Evolutionary conservation across 2,888 invertebrate genomes (phyloP).

Genomic region (Eucera pruinosa): DNA sequence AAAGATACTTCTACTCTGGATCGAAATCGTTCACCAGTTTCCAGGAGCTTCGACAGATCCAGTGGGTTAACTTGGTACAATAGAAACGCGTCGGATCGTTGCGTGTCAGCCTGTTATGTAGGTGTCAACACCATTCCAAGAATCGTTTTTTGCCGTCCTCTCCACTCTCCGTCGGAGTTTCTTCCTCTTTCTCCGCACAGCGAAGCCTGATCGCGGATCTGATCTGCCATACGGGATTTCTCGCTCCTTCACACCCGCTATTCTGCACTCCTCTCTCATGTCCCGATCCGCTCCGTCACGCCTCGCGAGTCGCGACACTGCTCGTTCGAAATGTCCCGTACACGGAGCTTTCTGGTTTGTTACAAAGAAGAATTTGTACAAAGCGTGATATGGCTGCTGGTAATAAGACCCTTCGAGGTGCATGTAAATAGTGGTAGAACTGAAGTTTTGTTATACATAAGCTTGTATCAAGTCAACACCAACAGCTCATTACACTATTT

Average conservation of each 20-base stretch:
- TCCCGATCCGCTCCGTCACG: conserved; percentile 40
- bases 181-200: conserved; percentile 1
- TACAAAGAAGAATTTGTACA: conserved; percentile 2
- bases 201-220: conserved; percentile 53
- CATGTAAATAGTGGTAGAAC: neutral
- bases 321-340: conserved; percentile 34
- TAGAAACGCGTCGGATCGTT: conserved; percentile 42
- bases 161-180: conserved; percentile 1
- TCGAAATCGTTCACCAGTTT: neutral
- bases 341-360: conserved; percentile 15
- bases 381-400: neutral
- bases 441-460: too few relatives aligned
- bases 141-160: conserved; percentile 43
- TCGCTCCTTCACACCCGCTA: conserved; percentile 33
- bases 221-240: conserved; percentile 52
- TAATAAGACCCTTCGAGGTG: neutral
- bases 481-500: too few relatives aligned
- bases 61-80: conserved; percentile 10
- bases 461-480: too few relatives aligned
- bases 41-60: conserved; percentile 2
- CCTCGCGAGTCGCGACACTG: conserved; percentile 11
- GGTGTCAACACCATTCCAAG: conserved; percentile 67
- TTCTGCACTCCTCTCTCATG: conserved; percentile 31
- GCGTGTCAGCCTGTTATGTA: conserved; percentile 65
- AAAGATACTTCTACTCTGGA: too few relatives aligned